Conservation (phyloP, 2,888 invertebrate genomes). For the Eristalis pertinax region DNA sequence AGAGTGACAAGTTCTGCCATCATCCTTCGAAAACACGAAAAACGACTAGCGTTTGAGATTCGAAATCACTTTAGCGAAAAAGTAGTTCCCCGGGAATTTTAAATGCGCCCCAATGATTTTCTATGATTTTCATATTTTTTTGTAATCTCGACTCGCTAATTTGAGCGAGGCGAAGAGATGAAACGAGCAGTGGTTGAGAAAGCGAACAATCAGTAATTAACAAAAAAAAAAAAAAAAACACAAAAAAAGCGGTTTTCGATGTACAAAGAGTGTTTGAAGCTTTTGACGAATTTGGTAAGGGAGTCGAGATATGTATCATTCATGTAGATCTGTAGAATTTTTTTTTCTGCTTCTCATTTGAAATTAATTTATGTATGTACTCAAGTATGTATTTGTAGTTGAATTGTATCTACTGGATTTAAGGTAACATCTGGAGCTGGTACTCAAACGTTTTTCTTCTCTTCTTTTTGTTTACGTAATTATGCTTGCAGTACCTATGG, state of each 20-base stretch:
- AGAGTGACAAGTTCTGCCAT: conserved; percentile 2
- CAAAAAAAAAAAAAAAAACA: no score
- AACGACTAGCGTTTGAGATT: conserved; percentile 39
- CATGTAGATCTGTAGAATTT: conserved; percentile 45
- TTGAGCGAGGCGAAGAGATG: conserved; percentile 44
- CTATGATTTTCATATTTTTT: conserved; percentile 35
- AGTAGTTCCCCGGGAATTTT: conserved; percentile 57
- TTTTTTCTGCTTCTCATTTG: conserved; percentile 19
- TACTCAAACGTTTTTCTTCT: conserved; percentile 24
- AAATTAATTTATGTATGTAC: conserved; percentile 22
- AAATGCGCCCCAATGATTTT: conserved; percentile 31
- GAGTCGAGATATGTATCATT: conserved; percentile 22
- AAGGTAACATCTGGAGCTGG: not conserved
- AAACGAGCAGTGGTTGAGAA: conserved; percentile 35
- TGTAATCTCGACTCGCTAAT: conserved; percentile 55
- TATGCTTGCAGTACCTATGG: conserved; percentile 87
- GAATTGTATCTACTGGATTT: not conserved
- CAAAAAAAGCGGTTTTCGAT: conserved; percentile 9
- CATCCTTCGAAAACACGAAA: conserved; percentile 34
- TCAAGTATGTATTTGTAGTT: conserved; percentile 20
- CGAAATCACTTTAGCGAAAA: conserved; percentile 68
- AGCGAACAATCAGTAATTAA: conserved; percentile 64
- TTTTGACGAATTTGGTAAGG: conserved; percentile 2
- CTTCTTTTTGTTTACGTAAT: conserved; percentile 20
- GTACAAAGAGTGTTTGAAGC: conserved; percentile 10